Percentiles rank a stretch among this genome's conserved stretches.
Conservation (phyloP, 1,140 invertebrate genomes). For the Ephestia elutella region DNA sequence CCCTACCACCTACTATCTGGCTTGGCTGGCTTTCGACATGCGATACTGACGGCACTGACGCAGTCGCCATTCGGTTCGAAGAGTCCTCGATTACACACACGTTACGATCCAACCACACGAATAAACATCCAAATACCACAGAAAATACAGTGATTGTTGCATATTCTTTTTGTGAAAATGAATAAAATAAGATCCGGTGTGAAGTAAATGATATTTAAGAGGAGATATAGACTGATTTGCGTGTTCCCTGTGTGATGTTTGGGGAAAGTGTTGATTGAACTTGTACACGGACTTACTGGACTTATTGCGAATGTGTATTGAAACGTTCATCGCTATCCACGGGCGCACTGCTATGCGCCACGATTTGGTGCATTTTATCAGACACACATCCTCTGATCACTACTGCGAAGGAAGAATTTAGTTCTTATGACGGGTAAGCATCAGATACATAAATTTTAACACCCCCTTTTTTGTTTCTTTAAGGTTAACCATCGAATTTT, state of each 20-base stretch:
- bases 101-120: slow-evolving; percentile 14
- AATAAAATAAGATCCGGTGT: slow-evolving; percentile 66
- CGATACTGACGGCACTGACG: slow-evolving; percentile 11
- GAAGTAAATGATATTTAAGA: slow-evolving; percentile 45
- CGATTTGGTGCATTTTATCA: slow-evolving; percentile 73
- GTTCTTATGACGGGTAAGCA: slow-evolving; percentile 50
- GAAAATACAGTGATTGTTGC: neutral
- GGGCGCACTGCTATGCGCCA: slow-evolving; percentile 74
- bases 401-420: slow-evolving; percentile 73
- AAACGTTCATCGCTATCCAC: slow-evolving; percentile 72
- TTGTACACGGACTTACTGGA: slow-evolving; percentile 58
- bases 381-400: slow-evolving; percentile 73
- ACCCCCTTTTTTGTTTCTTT: neutral
- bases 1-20: slow-evolving; percentile 30
- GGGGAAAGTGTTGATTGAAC: slow-evolving; percentile 63
- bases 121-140: slow-evolving; percentile 17
- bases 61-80: neutral
- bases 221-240: slow-evolving; percentile 21
- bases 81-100: neutral
- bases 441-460: neutral
- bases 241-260: slow-evolving; percentile 64
- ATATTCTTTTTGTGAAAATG: slow-evolving; percentile 41
- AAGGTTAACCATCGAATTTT: neutral
- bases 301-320: slow-evolving; percentile 73
- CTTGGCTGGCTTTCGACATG: slow-evolving; percentile 46